Conservation (phyloP, 2,888 invertebrate species). For the Ophion costatus region DNA sequence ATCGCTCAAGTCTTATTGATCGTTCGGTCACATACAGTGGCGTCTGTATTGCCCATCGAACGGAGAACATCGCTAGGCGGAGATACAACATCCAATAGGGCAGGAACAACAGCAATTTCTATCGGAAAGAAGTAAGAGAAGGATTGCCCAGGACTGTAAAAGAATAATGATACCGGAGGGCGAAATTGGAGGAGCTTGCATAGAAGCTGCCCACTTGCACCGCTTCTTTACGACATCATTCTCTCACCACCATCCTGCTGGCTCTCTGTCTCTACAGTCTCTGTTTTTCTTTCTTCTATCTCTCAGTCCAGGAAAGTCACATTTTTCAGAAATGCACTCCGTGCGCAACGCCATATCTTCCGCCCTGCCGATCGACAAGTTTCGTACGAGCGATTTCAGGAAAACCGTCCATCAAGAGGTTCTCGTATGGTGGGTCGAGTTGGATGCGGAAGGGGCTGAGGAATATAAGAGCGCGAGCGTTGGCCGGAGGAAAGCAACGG, state of each 20-base stretch:
- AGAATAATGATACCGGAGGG: constrained; percentile 46
- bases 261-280: background rate
- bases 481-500: constrained; percentile 26
- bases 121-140: constrained; percentile 28
- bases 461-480: constrained; percentile 18
- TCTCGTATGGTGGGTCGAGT: constrained; percentile 14
- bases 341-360: constrained; percentile 9
- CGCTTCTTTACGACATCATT: background rate
- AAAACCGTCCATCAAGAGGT: constrained; percentile 55
- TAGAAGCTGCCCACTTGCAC: constrained; percentile 9
- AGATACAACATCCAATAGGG: constrained; percentile 4
- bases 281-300: constrained; percentile 10
- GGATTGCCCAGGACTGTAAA: constrained; percentile 39
- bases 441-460: constrained; percentile 8
- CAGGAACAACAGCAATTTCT: constrained; percentile 11
- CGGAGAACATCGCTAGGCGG: constrained; percentile 36
- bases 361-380: constrained; percentile 43
- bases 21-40: constrained; percentile 30
- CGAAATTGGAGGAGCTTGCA: constrained; percentile 30
- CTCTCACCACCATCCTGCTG: background rate
- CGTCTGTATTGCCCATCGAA: constrained; percentile 23
- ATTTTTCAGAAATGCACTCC: constrained; percentile 28
- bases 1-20: constrained; percentile 39
- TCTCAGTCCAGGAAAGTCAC: constrained; percentile 3
- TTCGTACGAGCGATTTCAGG: constrained; percentile 53